These are phyloP conservation scores for Tetrax tetrax DNA, from an alignment of 2,113 vertebrate species.

Conservation along the genomic window DNA sequence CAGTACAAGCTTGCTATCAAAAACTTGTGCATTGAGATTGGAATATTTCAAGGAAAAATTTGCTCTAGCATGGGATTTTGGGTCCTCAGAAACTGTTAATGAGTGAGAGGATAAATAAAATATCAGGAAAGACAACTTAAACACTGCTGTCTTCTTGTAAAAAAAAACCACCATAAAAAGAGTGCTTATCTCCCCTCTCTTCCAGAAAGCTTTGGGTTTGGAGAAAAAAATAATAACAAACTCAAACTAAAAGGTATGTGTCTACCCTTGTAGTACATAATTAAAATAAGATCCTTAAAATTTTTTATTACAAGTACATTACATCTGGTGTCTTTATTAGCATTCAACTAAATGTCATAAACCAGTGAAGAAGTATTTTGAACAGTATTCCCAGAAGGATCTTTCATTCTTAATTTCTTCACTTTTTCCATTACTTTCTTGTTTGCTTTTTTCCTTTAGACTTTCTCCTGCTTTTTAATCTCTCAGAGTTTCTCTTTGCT, in stretches of 20 bases:
- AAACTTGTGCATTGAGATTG: neutral
- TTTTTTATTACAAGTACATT: neutral
- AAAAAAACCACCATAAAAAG: fast-evolving
- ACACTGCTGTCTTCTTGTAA: neutral
- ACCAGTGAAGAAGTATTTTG: neutral
- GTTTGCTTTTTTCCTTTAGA: neutral
- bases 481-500: neutral
- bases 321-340: neutral
- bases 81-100: neutral
- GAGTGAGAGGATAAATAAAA: neutral
- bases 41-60: neutral
- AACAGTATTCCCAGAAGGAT: neutral
- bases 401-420: neutral
- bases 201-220: neutral
- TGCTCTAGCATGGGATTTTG: neutral
- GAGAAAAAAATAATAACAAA: neutral
- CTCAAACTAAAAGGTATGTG: neutral
- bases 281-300: neutral
- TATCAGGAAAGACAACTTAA: neutral
- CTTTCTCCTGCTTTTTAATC: neutral
- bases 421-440: neutral
- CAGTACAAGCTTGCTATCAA: neutral
- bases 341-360: neutral
- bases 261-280: neutral
- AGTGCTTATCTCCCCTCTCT: neutral